Evolutionary conservation across 2,888 invertebrate species (phyloP).

Genomic region (Erannis defoliaria): DNA sequence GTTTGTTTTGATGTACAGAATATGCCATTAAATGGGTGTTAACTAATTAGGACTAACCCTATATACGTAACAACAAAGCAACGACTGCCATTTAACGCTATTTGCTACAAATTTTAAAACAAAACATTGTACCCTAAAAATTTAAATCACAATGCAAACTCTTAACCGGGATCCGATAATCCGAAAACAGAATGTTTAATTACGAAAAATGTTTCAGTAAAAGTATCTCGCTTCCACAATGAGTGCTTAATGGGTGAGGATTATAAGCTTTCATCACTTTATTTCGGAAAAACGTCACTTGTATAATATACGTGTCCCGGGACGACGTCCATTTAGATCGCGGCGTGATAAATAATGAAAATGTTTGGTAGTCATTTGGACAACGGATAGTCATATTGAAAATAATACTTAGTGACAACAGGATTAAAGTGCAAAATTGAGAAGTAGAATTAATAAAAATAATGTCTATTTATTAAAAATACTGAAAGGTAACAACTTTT

Average conservation of each 20-base stretch:
- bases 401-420: conserved; percentile 8
- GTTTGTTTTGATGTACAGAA: no score
- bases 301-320: conserved; percentile 58
- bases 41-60: no score
- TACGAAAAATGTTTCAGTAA: conserved; percentile 61
- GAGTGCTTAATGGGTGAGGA: conserved; percentile 70
- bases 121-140: neutral
- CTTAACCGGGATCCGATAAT: conserved; percentile 37
- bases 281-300: conserved; percentile 63
- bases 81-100: no score
- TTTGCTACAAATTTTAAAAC: neutral
- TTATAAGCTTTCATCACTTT: conserved; percentile 68
- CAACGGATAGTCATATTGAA: neutral
- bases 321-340: conserved; percentile 64
- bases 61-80: no score
- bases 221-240: conserved; percentile 60
- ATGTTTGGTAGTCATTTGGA: conserved; percentile 33
- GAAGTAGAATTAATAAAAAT: neutral
- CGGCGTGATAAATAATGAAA: conserved; percentile 55
- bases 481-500: no score
- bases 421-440: neutral
- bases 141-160: conserved; percentile 16
- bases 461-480: no score
- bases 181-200: conserved; percentile 57
- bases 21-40: no score